Evolutionary conservation across 2,113 vertebrate genomes (phyloP).

Genomic region (Riparia riparia): DNA sequence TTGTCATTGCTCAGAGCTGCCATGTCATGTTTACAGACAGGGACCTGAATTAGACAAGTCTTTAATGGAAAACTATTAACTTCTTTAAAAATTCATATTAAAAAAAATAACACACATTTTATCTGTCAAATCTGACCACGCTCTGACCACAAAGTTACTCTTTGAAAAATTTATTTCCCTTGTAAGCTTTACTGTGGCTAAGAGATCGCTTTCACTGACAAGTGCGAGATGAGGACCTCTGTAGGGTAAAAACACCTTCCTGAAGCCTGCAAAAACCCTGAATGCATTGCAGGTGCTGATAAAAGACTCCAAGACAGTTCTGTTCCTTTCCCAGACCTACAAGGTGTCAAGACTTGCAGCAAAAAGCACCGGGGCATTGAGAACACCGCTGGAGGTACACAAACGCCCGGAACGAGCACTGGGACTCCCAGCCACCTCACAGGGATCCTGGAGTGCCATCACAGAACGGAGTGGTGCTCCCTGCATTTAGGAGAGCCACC

Average conservation of each 20-base stretch:
- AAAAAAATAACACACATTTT: neutral
- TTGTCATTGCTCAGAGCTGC: neutral
- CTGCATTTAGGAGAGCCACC: neutral
- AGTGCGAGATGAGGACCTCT: neutral
- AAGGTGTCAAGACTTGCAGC: neutral
- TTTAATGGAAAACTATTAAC: neutral
- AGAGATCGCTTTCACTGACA: neutral
- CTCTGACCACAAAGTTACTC: neutral
- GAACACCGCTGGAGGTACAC: neutral
- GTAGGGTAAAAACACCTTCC: neutral
- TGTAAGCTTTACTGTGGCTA: neutral
- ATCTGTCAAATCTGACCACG: neutral
- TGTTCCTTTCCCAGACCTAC: neutral
- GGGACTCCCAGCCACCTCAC: neutral
- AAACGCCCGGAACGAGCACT: neutral
- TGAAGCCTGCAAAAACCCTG: neutral
- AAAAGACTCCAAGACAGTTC: neutral
- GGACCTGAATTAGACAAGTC: neutral
- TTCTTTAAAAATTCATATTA: neutral
- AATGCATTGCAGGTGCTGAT: neutral
- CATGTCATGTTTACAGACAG: rapidly evolving
- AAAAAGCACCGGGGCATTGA: neutral
- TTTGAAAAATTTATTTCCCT: neutral
- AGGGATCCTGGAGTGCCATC: neutral
- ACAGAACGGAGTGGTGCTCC: neutral